Conservation (phyloP, 2,797 vertebrate species). For the Chelmon rostratus region DNA sequence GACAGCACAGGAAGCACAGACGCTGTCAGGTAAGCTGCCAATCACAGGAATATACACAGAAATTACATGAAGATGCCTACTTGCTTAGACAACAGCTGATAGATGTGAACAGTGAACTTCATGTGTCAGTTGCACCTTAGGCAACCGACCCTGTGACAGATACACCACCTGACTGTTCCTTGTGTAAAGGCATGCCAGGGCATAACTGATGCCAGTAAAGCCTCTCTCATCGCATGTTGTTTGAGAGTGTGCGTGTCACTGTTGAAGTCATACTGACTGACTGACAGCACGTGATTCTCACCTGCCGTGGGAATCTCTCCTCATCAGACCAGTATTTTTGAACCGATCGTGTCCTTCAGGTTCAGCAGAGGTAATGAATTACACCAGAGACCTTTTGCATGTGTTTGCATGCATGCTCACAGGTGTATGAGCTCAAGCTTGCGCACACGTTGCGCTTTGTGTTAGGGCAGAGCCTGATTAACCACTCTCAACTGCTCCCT, state of each 20-base stretch:
- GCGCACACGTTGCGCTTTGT: slow-evolving; percentile 2
- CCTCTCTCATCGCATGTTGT: slow-evolving; percentile 3
- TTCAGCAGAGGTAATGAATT: neutral
- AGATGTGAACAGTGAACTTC: neutral
- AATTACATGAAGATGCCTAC: too few relatives aligned
- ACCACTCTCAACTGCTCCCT: slow-evolving; percentile 8
- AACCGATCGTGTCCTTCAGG: neutral
- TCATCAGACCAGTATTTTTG: slow-evolving; percentile 20
- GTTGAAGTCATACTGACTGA: slow-evolving; percentile 9
- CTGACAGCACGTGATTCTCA: slow-evolving; percentile 11
- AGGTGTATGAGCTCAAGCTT: neutral
- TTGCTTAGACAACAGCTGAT: neutral
- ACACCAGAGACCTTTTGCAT: neutral
- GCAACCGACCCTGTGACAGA: neutral
- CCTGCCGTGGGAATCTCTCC: slow-evolving; percentile 42
- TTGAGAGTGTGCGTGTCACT: neutral
- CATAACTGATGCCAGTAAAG: slow-evolving; percentile 37
- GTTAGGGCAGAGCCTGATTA: neutral
- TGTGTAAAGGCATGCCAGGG: slow-evolving; percentile 44
- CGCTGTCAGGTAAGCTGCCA: too few relatives aligned
- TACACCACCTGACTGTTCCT: slow-evolving; percentile 4
- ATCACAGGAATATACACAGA: too few relatives aligned
- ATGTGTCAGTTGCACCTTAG: slow-evolving; percentile 21
- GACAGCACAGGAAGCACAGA: too few relatives aligned
- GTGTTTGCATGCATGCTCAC: neutral